A percentile compares a stretch with the other conserved stretches of the same genome.
phyloP scores from a whole-genome alignment of 2,888 invertebrate species.

The Axea sp. region DNA sequence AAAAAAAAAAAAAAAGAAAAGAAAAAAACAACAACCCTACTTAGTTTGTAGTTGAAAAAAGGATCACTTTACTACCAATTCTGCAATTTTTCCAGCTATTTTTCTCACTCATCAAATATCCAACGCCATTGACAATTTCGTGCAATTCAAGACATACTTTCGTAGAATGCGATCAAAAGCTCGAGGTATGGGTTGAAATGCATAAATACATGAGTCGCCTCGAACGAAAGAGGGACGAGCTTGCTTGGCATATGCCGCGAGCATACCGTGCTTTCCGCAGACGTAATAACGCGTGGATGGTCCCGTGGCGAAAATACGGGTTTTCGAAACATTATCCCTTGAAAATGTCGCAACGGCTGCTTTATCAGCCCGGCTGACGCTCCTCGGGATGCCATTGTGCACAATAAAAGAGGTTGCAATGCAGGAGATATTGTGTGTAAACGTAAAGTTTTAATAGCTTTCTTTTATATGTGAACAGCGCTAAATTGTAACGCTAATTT shows the following conservation, averaged over 20 bases:
- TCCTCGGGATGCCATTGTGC: constrained; percentile 41
- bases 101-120: constrained; percentile 30
- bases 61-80: neutral
- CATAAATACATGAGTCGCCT: constrained; percentile 77
- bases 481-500: neutral
- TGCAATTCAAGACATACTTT: constrained; percentile 28
- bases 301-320: constrained; percentile 70
- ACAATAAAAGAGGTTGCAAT: constrained; percentile 35
- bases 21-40: constrained; percentile 15
- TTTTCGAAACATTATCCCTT: constrained; percentile 68
- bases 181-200: constrained; percentile 69
- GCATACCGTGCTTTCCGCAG: constrained; percentile 68
- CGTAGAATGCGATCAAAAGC: constrained; percentile 56
- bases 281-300: constrained; percentile 74
- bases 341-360: constrained; percentile 63
- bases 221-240: constrained; percentile 68
- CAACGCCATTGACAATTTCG: constrained; percentile 35
- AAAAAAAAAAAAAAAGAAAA: no score
- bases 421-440: constrained; percentile 21
- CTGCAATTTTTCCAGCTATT: neutral
- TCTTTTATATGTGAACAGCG: neutral
- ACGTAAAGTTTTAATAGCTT: constrained; percentile 25
- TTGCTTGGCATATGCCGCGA: constrained; percentile 72
- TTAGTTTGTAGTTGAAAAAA: neutral
- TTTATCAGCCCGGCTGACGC: constrained; percentile 43